phyloP scores from a whole-genome alignment of 2,888 invertebrate species.

The Ctena decussata region DNA sequence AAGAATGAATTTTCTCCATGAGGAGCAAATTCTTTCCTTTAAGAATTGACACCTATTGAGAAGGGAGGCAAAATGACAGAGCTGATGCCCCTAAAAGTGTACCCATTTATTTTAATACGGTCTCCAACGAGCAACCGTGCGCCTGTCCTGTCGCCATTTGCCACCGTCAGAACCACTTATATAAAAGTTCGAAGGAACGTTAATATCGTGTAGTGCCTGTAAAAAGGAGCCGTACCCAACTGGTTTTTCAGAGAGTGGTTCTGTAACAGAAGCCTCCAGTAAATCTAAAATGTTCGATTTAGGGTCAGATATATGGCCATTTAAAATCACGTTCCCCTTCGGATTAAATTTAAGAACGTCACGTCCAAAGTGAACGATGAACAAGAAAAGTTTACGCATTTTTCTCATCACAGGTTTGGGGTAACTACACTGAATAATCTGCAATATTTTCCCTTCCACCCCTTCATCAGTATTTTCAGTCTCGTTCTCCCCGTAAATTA shows the following conservation, averaged over 20 bases:
- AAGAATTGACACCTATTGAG: no score
- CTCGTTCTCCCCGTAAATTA: no score
- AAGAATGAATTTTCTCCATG: no score
- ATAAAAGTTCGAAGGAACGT: background rate
- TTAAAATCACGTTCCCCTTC: background rate
- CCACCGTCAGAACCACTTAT: background rate
- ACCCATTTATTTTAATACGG: no score
- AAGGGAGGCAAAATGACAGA: no score
- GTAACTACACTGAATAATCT: background rate
- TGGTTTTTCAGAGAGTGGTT: background rate
- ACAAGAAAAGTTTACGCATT: background rate
- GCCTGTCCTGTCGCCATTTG: background rate
- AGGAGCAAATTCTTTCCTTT: no score
- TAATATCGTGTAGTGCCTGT: background rate
- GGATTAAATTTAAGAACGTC: background rate
- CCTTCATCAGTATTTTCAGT: no score
- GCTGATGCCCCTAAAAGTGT: no score
- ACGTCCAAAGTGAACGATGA: background rate
- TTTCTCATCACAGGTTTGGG: background rate
- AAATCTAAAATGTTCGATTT: background rate
- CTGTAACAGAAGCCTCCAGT: background rate
- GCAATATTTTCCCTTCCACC: background rate
- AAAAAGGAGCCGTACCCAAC: background rate
- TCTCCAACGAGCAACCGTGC: background rate
- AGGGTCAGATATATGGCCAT: background rate